Percentiles rank a stretch among this genome's conserved stretches.
These are phyloP conservation scores for Microtus pennsylvanicus DNA, from an alignment of 2,113 vertebrate species.

Conservation along the genomic window DNA sequence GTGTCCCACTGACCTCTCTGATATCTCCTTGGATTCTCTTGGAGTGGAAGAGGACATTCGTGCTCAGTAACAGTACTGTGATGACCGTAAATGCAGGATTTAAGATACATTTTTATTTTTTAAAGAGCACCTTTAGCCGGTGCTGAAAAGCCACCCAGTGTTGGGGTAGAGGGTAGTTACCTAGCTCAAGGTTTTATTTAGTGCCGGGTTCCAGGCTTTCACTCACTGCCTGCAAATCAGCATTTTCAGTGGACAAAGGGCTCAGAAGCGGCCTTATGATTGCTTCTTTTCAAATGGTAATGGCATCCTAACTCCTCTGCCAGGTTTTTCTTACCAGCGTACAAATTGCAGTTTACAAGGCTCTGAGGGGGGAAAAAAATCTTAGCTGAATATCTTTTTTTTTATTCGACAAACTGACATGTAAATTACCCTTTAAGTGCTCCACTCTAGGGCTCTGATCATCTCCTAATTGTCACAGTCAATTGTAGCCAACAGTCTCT, in stretches of 20 bases:
- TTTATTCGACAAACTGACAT: slow-evolving; percentile 98
- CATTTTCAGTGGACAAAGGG: slow-evolving; percentile 96
- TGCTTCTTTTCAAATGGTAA: slow-evolving; percentile 99
- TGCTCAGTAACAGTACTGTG: slow-evolving; percentile 86
- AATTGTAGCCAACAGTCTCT: slow-evolving; percentile 99
- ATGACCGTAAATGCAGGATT: slow-evolving; percentile 87
- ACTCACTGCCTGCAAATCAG: slow-evolving; percentile 95
- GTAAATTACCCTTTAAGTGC: slow-evolving; percentile 99
- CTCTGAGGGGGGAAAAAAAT: slow-evolving; percentile 90
- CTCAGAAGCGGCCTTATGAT: slow-evolving; percentile 98
- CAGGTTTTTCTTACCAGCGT: slow-evolving; percentile 95
- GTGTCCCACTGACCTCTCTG: slow-evolving; percentile 82
- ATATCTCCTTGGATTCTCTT: slow-evolving; percentile 79
- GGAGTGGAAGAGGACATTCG: slow-evolving; percentile 80
- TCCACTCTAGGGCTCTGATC: slow-evolving; percentile 96
- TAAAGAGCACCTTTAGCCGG: slow-evolving; percentile 84
- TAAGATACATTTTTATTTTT: slow-evolving; percentile 80
- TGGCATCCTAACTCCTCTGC: slow-evolving; percentile 95
- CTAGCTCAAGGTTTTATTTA: slow-evolving; percentile 90
- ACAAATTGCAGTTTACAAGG: slow-evolving; percentile 99
- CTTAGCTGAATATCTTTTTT: slow-evolving; percentile 95
- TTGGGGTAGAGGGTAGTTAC: slow-evolving; percentile 84
- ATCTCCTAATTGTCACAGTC: slow-evolving; percentile 99
- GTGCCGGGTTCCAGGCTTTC: slow-evolving; percentile 89
- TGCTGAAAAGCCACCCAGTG: slow-evolving; percentile 85